phyloP scores from a whole-genome alignment of 2,113 vertebrate species.

The Saguinus imperator region DNA sequence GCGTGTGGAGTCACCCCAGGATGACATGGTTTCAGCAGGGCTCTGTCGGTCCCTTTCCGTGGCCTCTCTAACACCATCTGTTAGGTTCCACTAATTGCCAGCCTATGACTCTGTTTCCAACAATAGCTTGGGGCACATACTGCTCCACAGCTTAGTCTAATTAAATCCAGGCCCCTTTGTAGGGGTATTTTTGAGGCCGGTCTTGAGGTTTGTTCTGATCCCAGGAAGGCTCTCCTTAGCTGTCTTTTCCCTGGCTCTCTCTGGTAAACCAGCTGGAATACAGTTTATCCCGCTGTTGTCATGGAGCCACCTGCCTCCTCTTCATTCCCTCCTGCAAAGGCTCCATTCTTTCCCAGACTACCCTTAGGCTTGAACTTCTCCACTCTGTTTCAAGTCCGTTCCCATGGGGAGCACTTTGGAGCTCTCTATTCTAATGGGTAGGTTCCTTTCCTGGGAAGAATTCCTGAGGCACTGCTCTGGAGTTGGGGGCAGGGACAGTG shows the following conservation, averaged over 20 bases:
- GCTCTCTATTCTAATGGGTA: not conserved
- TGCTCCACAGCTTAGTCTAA: not conserved
- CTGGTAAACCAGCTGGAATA: accelerated
- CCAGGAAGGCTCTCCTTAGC: not conserved
- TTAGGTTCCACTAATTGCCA: not conserved
- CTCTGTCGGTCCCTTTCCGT: not conserved
- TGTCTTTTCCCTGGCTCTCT: not conserved
- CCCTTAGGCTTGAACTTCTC: not conserved
- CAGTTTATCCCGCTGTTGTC: not conserved
- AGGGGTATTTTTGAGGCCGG: not conserved
- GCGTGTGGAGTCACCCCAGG: not conserved
- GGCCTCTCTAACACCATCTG: not conserved
- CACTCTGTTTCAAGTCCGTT: not conserved
- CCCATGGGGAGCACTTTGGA: not conserved
- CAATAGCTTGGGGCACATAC: not conserved
- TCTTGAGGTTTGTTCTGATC: not conserved
- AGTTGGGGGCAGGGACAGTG: not conserved
- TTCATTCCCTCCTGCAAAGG: not conserved
- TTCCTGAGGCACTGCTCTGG: too few species aligned
- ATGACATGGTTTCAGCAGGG: not conserved
- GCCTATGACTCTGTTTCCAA: not conserved
- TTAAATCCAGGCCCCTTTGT: not conserved
- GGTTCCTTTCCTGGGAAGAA: not conserved
- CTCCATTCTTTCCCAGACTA: not conserved
- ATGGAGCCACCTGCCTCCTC: not conserved